Percentiles rank a stretch among this genome's conserved stretches.
These are phyloP conservation scores for Onychorhynchus coronatus DNA, from an alignment of 2,113 vertebrate species.

Conservation along the genomic window DNA sequence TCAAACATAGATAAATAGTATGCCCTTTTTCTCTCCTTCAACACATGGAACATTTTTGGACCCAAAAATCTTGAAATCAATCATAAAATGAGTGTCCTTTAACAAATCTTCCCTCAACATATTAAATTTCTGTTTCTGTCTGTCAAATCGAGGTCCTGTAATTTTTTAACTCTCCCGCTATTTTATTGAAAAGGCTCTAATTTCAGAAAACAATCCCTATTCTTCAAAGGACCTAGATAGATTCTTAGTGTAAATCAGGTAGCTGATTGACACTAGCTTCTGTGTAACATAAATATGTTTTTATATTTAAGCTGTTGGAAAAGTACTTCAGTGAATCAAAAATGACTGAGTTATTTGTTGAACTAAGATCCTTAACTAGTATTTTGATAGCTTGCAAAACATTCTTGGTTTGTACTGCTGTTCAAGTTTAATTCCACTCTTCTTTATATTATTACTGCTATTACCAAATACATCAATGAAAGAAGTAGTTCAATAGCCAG, in stretches of 20 bases:
- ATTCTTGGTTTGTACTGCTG: background rate
- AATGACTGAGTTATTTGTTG: background rate
- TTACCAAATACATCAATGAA: background rate
- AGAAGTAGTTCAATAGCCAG: background rate
- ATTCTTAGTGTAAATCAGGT: background rate
- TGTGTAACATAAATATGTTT: background rate
- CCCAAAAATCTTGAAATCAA: background rate
- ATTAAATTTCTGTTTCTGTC: background rate
- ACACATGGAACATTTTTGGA: background rate
- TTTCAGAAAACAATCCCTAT: background rate
- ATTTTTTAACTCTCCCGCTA: background rate
- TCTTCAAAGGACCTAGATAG: background rate
- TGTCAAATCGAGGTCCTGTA: background rate
- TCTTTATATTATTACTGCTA: background rate
- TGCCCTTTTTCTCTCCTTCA: conserved; percentile 61
- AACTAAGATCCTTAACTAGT: background rate
- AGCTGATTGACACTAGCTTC: background rate
- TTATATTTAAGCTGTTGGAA: background rate
- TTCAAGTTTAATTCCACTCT: background rate
- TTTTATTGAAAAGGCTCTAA: background rate
- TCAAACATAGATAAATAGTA: conserved; percentile 31
- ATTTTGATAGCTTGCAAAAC: background rate
- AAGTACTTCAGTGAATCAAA: background rate
- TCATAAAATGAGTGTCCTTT: background rate
- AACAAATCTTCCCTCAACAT: background rate